Base-by-base conservation (phyloP, 2,888 invertebrate genomes). In the Hemaris fuciformis region DNA sequence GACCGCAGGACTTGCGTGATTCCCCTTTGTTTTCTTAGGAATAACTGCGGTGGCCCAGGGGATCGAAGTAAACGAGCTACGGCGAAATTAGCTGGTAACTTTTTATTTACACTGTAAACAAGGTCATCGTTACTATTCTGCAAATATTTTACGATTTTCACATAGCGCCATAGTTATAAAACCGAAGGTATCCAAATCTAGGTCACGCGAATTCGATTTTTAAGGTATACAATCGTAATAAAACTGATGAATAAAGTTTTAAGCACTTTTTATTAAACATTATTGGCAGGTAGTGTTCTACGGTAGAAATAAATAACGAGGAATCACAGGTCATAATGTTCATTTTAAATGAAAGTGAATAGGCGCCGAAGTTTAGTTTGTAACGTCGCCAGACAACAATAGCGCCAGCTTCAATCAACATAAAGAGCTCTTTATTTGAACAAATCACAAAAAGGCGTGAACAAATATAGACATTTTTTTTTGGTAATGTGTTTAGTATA, bases 381-480 rank as follows among this genome's bases (percentile, higher is more conserved):
- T 27, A 34, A 22, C 60, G 23, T 27, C 73, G 75, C 73, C 76
- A 74, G 77, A 84, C 81, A 84, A 84, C 53, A 53, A 31, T 80
- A 79, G 80, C 73, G 71, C 67, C 73, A 71, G 73, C 76, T 74
- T 77, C 73, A 78, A 78, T 83, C 80, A 84, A 85, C 81, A 84
- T 73, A 79, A 73, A 71, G 73, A 67, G 72, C 73, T 73, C 73
- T 80, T 73, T 85, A 84, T 87, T 87, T 86, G 73, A 75, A 73
- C 74, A 75, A 77, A 69, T 76, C 73, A 79, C 72, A 79, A 82
- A 80, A 81, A 75, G 73, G 71, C 76, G 48, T 18, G 41, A 41
- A 65, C 46, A 62, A 57, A 64, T 62, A 48, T 18, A 2, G 15
- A 27, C 3, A 53, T 3, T 15, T 53, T 15, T n/a, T 8, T 27